A percentile compares a stretch with the other conserved stretches of the same genome.
Evolutionary conservation across 1,140 invertebrate genomes (phyloP).

Genomic region (Leptonema lineaticorne): DNA sequence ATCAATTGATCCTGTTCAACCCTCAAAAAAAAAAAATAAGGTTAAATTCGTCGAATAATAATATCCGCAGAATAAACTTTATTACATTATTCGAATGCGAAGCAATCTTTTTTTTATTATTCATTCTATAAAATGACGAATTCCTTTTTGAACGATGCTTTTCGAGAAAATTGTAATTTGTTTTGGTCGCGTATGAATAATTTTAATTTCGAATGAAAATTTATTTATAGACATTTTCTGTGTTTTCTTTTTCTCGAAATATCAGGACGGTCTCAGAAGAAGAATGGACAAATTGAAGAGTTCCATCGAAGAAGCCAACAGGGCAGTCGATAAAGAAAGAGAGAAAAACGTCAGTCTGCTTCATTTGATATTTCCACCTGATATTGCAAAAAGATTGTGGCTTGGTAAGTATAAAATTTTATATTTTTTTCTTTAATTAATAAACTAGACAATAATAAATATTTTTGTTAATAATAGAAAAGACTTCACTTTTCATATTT

Average conservation of each 20-base stretch:
- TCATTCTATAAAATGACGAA: not conserved
- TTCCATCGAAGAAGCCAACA: constrained; percentile 89
- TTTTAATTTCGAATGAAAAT: not conserved
- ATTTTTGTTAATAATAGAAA: too few relatives aligned
- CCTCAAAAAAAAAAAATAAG: not conserved
- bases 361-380: constrained; percentile 91
- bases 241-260: not conserved
- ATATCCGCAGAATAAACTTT: not conserved
- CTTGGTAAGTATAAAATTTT: constrained; percentile 63
- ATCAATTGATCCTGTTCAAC: constrained; percentile 8
- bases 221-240: not conserved
- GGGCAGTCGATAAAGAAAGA: constrained; percentile 88
- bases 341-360: constrained; percentile 94
- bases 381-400: constrained; percentile 90
- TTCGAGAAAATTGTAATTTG: too few relatives aligned
- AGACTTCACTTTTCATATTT: too few relatives aligned
- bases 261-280: constrained; percentile 85
- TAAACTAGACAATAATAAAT: too few relatives aligned
- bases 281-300: constrained; percentile 94
- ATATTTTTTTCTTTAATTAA: not conserved
- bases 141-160: not conserved
- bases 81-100: not conserved
- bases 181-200: not conserved
- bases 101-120: not conserved
- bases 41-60: not conserved